phyloP scores from a whole-genome alignment of 2,888 invertebrate species.

The Drosophila mimica region DNA sequence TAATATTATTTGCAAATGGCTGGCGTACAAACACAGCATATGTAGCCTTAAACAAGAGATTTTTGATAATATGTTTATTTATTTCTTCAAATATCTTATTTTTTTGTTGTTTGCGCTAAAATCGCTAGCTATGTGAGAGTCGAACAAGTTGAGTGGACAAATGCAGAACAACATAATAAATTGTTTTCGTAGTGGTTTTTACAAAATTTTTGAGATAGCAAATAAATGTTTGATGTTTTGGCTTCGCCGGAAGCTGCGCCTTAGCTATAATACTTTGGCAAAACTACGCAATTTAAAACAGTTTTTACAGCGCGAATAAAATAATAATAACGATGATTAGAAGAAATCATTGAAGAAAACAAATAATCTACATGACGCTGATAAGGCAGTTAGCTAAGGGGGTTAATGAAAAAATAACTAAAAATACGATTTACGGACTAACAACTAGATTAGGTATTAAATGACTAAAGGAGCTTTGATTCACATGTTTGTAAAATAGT shows the following conservation, averaged over 20 bases:
- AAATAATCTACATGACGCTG: slow-evolving; percentile 50
- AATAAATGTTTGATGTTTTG: slow-evolving; percentile 31
- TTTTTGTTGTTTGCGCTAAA: slow-evolving; percentile 30
- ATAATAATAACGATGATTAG: slow-evolving; percentile 25
- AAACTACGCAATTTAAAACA: slow-evolving; percentile 43
- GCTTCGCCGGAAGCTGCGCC: slow-evolving; percentile 28
- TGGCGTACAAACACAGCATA: slow-evolving; percentile 5
- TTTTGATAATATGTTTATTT: slow-evolving; percentile 16
- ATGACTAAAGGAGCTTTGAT: slow-evolving; percentile 78
- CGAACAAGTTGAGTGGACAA: slow-evolving; percentile 25
- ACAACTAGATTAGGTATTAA: slow-evolving; percentile 58
- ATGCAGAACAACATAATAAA: slow-evolving; percentile 20
- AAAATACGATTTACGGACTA: slow-evolving; percentile 60
- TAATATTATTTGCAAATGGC: background rate
- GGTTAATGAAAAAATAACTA: slow-evolving; percentile 55
- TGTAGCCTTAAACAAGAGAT: slow-evolving; percentile 46
- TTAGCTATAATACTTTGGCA: slow-evolving; percentile 69
- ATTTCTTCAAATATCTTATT: background rate
- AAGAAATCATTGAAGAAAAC: background rate
- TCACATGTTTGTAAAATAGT: slow-evolving; percentile 48
- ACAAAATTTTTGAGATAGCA: slow-evolving; percentile 47
- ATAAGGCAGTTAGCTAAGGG: slow-evolving; percentile 69
- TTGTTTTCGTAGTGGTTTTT: slow-evolving; percentile 1
- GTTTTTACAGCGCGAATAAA: slow-evolving; percentile 41
- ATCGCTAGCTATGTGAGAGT: slow-evolving; percentile 44